Base-by-base conservation (phyloP, 2,888 invertebrate species). In the Hypsopygia costalis region DNA sequence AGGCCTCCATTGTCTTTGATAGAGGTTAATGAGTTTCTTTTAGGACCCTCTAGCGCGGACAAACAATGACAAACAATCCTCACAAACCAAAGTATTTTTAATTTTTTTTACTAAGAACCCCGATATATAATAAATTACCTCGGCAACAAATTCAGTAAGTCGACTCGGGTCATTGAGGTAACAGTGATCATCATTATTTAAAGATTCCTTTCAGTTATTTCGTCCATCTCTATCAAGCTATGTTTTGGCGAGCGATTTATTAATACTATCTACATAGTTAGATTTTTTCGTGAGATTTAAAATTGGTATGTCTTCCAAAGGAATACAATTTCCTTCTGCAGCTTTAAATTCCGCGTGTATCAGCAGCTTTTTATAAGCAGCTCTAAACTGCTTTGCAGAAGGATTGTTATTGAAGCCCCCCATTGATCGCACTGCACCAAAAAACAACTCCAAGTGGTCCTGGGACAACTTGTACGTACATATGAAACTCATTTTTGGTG, bases 211-310 rank as follows among this genome's bases (percentile, higher is more conserved):
- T 27, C 27, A 25, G 25, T 7, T 27, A 11, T 11, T 27, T 36
- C 33, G n/a, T 16, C 20, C 7, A 12, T 12, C 5, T 33, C 33
- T n/a, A 33, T 11, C 22, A 36, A 27, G 25, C 36, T 36, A 22
- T 27, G 12, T n/a, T 40, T 34, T 40, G 10, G 40, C 10, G 28
- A 34, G 40, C 10, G 40, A 34, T 12, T 34, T 25, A 34, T 40
- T 40, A 10, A 39, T 29, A 39, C 20, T 36, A 36, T 32, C 22
- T 20, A 28, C 36, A 28, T 30, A 40, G 11, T 38, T 6, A 7
- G 38, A 30, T 9, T 31, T 38, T 9, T 31, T 38, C 6, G 33
- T 16, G 1, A 16, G 5, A 33, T 33, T 33, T 16, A 33, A 20
- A 33, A 33, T 33, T 12, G 33, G 33, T 11, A 33, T 33, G 12